Percentiles rank a stretch among this genome's conserved stretches.
Evolutionary conservation across 23 tunicate genomes (phyloP).

Genomic region (Ascidia mentula): DNA sequence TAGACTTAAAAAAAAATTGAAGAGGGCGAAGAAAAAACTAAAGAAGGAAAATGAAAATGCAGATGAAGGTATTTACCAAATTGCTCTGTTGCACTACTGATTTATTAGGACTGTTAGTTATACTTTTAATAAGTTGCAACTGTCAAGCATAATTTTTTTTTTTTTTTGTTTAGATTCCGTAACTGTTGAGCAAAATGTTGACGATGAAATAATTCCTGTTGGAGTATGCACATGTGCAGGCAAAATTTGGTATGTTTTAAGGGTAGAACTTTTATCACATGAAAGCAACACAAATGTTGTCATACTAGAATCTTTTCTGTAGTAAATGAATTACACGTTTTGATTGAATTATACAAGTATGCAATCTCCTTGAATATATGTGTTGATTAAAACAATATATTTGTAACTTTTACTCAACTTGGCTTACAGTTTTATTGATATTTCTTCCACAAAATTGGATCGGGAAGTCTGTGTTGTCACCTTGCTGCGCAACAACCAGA

Average conservation of each 20-base stretch:
- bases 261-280: neutral
- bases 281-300: neutral
- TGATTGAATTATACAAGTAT: neutral
- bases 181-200: constrained; percentile 39
- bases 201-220: constrained; percentile 29
- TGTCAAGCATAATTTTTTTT: too few relatives aligned
- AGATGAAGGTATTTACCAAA: neutral
- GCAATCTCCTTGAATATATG: neutral
- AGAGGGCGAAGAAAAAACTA: constrained; percentile 36
- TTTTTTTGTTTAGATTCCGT: neutral
- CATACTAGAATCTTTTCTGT: too few relatives aligned
- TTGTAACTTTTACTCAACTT: neutral
- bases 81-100: neutral
- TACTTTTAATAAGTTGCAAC: too few relatives aligned
- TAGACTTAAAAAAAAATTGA: constrained; percentile 53
- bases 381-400: neutral
- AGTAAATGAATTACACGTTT: too few relatives aligned
- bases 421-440: neutral
- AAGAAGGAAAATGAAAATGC: constrained; percentile 26
- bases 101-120: neutral
- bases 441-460: neutral
- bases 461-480: constrained; percentile 11
- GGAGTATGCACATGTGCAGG: constrained; percentile 29
- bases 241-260: constrained; percentile 29
- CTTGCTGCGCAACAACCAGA: constrained; percentile 67